phyloP scores from a whole-genome alignment of 2,797 vertebrate genomes.

The Naso thynnoides region DNA sequence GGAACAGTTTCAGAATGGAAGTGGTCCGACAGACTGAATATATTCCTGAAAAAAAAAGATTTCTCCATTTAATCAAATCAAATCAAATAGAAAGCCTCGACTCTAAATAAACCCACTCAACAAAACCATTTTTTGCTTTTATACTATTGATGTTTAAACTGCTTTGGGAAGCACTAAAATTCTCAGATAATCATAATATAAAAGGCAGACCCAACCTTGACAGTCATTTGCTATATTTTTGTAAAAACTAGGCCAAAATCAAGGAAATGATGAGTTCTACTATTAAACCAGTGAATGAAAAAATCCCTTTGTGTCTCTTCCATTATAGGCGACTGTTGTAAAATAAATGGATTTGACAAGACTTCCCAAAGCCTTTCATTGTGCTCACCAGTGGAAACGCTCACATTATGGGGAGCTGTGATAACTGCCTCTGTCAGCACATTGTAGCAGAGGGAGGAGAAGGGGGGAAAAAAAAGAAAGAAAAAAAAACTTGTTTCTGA shows the following conservation, averaged over 20 bases:
- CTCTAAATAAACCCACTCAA: slow-evolving; percentile 7
- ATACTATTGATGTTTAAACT: not conserved
- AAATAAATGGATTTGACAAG: slow-evolving; percentile 79
- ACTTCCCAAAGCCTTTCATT: slow-evolving; percentile 71
- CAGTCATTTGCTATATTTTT: slow-evolving; percentile 21
- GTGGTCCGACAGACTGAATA: slow-evolving; percentile 7
- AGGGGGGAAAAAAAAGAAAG: not conserved
- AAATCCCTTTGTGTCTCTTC: slow-evolving; percentile 55
- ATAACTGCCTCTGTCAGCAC: slow-evolving; percentile 81
- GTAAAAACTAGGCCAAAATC: slow-evolving; percentile 32
- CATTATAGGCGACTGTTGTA: slow-evolving; percentile 68
- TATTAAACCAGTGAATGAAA: slow-evolving; percentile 55
- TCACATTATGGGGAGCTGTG: slow-evolving; percentile 70
- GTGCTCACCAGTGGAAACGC: slow-evolving; percentile 68
- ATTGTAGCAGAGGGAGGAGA: slow-evolving; percentile 54
- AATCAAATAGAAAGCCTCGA: slow-evolving; percentile 38
- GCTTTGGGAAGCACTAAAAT: not conserved
- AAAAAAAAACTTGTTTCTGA: slow-evolving; percentile 48
- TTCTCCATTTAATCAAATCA: slow-evolving; percentile 34
- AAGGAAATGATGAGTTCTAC: slow-evolving; percentile 51
- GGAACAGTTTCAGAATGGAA: slow-evolving; percentile 22
- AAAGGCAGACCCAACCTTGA: slow-evolving; percentile 37
- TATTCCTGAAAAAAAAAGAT: slow-evolving; percentile 32
- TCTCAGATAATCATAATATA: slow-evolving; percentile 19
- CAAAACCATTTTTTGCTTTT: not conserved